These are phyloP conservation scores for Apocrypta bakeri DNA, from an alignment of 1,140 invertebrate species.

Conservation along the genomic window DNA sequence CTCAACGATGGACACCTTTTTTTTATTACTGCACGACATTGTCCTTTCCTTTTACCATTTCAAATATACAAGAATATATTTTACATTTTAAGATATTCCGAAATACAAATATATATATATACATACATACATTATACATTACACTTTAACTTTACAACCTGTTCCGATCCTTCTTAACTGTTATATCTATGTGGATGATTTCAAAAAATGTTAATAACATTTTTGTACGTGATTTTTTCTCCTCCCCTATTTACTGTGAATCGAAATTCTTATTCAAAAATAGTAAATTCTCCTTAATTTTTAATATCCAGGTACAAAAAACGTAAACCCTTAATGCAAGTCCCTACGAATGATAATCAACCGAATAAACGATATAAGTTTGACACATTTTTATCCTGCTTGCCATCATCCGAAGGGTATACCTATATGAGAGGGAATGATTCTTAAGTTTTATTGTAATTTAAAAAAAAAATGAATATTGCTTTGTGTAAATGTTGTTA, in stretches of 20 bases:
- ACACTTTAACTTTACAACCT: neutral
- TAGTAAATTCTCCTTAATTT: neutral
- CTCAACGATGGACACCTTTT: conserved; percentile 17
- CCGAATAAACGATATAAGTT: neutral
- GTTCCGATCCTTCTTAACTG: neutral
- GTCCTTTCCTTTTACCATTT: conserved; percentile 29
- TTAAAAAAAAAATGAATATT: conserved; percentile 59
- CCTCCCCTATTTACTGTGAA: neutral
- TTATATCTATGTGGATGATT: neutral
- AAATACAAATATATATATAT: neutral
- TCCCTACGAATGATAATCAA: neutral
- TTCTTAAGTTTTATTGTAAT: conserved; percentile 64
- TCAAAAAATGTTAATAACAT: neutral
- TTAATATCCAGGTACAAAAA: neutral
- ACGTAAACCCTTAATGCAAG: neutral
- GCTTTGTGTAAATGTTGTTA: conserved; percentile 56
- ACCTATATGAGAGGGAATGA: conserved; percentile 48
- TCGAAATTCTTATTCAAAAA: neutral
- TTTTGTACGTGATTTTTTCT: neutral
- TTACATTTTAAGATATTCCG: neutral
- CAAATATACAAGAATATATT: neutral
- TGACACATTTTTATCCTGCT: conserved; percentile 3
- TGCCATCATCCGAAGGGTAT: conserved; percentile 28
- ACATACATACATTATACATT: neutral
- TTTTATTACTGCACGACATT: conserved; percentile 34